These are phyloP conservation scores for Plutella xylostella DNA, from an alignment of 2,888 invertebrate species.

Conservation along the genomic window DNA sequence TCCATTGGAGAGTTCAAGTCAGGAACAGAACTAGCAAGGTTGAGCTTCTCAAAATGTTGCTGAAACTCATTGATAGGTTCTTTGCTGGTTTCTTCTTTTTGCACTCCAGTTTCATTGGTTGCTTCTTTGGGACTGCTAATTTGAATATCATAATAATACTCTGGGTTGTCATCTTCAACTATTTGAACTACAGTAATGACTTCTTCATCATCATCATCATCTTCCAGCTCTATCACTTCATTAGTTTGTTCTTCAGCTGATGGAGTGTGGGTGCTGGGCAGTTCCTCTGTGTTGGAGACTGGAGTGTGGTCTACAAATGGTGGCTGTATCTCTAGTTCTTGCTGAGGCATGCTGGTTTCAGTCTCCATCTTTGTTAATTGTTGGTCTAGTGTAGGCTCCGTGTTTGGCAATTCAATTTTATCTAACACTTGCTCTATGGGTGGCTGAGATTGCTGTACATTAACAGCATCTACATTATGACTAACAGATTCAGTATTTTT, in stretches of 20 bases:
- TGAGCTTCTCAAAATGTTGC: constrained; percentile 49
- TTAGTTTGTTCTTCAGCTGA: background rate
- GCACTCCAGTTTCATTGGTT: constrained; percentile 10
- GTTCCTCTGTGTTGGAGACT: background rate
- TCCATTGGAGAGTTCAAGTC: constrained; percentile 32
- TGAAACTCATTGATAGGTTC: constrained; percentile 41
- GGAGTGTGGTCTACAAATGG: background rate
- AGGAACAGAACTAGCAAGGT: constrained; percentile 30
- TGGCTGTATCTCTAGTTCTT: background rate
- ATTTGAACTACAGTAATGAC: constrained; percentile 63
- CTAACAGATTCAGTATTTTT: too few relatives aligned
- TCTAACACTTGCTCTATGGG: background rate
- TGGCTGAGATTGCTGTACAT: background rate
- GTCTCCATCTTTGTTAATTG: background rate
- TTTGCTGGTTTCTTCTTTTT: constrained; percentile 21
- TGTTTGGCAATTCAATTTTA: background rate
- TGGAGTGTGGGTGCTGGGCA: background rate
- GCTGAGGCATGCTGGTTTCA: background rate
- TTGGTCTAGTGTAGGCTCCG: background rate
- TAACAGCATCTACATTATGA: background rate
- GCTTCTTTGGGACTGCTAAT: constrained; percentile 42
- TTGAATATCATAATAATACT: constrained; percentile 51
- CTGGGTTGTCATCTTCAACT: constrained; percentile 58
- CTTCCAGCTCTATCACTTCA: background rate
- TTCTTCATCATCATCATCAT: constrained; percentile 56